phyloP scores from a whole-genome alignment of 2,797 vertebrate genomes.

The Alca torda region DNA sequence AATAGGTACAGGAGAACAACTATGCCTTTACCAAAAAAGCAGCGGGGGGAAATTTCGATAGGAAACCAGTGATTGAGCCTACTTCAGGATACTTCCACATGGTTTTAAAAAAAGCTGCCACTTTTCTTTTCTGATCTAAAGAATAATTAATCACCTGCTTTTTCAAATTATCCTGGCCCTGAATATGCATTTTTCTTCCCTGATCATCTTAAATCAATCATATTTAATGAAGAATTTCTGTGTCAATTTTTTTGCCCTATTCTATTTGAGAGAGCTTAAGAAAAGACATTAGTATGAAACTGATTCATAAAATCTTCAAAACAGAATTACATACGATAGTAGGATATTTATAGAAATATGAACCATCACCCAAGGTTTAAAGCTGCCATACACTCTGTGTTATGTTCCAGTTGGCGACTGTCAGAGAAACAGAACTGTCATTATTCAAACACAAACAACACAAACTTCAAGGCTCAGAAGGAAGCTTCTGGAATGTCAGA shows the following conservation, averaged over 20 bases:
- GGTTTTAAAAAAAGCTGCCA: not conserved
- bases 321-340: not conserved
- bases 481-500: not conserved
- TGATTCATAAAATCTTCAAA: not conserved
- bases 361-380: not conserved
- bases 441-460: not conserved
- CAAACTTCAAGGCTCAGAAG: not conserved
- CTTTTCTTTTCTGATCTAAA: not conserved
- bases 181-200: not conserved
- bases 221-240: not conserved
- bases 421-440: not conserved
- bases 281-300: not conserved
- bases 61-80: not conserved
- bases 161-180: not conserved
- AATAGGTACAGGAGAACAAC: not conserved
- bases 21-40: not conserved
- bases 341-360: fast-evolving
- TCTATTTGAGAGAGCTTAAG: no score
- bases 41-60: not conserved
- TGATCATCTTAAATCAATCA: not conserved
- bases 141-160: not conserved
- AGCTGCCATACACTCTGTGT: not conserved
- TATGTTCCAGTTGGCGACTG: not conserved
- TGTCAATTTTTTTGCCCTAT: no score
- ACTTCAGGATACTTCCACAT: not conserved